phyloP scores from a whole-genome alignment of 1,140 invertebrate species.

The Gryllus bimaculatus region DNA sequence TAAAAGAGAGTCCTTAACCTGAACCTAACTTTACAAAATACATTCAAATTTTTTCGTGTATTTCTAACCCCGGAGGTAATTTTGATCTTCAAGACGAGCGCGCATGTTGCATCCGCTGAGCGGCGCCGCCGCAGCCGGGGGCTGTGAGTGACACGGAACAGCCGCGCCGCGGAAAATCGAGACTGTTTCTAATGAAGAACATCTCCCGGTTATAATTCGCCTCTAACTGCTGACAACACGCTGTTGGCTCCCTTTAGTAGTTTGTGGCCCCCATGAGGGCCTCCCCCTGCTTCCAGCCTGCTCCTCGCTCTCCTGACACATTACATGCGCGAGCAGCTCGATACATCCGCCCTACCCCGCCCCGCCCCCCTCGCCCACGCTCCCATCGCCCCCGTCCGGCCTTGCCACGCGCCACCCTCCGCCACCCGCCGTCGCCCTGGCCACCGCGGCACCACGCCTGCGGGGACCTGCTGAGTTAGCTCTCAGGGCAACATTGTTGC shows the following conservation, averaged over 20 bases:
- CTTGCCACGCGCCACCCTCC: not conserved
- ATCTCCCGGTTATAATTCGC: not conserved
- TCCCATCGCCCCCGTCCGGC: not conserved
- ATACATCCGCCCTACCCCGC: not conserved
- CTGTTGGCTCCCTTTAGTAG: not conserved
- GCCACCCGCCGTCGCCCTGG: no score
- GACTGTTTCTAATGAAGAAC: not conserved
- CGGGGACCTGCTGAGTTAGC: no score
- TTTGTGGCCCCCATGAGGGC: not conserved
- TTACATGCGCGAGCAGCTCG: not conserved
- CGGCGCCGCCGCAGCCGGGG: no score
- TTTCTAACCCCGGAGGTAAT: no score
- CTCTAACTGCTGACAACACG: conserved; percentile 3
- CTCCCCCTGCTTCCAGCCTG: not conserved
- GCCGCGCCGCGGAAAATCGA: no score
- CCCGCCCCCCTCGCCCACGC: not conserved
- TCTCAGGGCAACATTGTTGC: no score
- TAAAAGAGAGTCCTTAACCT: no score
- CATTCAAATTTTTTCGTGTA: no score
- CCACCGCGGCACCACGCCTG: not conserved
- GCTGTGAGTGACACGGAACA: no score
- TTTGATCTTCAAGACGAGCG: no score
- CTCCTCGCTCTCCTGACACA: not conserved
- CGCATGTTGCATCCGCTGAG: no score
- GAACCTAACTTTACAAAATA: no score